Percentiles rank a stretch among this genome's conserved stretches.
Evolutionary conservation across 2,113 vertebrate genomes (phyloP).

Genomic region (Oncorhynchus masou): DNA sequence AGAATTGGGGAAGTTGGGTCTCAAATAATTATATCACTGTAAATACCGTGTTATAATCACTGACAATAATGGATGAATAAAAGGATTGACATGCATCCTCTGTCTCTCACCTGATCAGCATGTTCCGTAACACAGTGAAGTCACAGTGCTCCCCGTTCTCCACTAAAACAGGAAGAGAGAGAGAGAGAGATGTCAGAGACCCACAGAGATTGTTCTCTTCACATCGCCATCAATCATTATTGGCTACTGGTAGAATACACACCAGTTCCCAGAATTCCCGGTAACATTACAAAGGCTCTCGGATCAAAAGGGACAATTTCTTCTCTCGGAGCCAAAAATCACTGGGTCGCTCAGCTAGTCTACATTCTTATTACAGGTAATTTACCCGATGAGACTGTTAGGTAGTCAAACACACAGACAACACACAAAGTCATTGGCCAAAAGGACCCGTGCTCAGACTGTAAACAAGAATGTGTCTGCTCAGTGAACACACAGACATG

Average conservation of each 20-base stretch:
- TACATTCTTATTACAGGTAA: background rate
- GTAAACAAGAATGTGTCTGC: too few species aligned
- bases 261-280: too few species aligned
- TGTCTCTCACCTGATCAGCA: slow-evolving; percentile 76
- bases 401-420: background rate
- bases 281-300: background rate
- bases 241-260: background rate
- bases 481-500: too few species aligned
- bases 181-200: slow-evolving; percentile 10
- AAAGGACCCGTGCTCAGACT: too few species aligned
- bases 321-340: background rate
- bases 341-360: background rate
- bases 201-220: background rate
- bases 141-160: slow-evolving; percentile 82
- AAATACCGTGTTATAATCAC: background rate
- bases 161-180: slow-evolving; percentile 66
- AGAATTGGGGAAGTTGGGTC: background rate
- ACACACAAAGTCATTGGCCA: too few species aligned
- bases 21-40: too few species aligned
- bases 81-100: background rate
- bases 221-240: background rate
- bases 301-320: background rate
- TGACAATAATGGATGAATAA: too few species aligned
- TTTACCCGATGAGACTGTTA: background rate
- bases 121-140: slow-evolving; percentile 80